A percentile compares a stretch with the other conserved stretches of the same genome.
phyloP scores from a whole-genome alignment of 1,140 invertebrate genomes.

The Asbolus verrucosus region DNA sequence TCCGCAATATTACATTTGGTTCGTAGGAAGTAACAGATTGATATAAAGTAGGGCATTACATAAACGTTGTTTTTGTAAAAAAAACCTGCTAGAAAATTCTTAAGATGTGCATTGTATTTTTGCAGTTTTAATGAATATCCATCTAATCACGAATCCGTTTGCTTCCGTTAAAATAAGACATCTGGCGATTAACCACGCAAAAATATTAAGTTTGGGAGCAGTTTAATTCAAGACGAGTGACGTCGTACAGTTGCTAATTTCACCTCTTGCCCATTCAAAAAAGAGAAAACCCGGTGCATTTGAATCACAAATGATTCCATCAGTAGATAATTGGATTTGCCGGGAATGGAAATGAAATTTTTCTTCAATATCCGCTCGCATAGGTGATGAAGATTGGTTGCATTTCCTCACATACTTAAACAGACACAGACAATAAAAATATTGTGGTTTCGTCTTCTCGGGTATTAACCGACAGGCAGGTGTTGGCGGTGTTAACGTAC shows the following conservation, averaged over 20 bases:
- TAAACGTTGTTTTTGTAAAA: neutral
- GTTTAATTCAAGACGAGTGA: no score
- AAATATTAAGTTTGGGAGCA: no score
- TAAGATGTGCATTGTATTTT: neutral
- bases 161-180: neutral
- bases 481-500: neutral
- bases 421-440: no score
- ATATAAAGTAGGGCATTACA: neutral
- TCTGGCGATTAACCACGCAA: no score
- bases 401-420: no score
- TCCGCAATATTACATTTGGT: conserved; percentile 9
- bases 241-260: no score
- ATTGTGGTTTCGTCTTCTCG: no score
- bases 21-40: neutral
- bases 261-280: conserved; percentile 1
- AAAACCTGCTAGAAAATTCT: neutral
- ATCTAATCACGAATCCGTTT: no score
- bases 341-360: neutral
- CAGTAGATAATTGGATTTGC: neutral
- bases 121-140: conserved; percentile 1
- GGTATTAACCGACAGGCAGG: neutral
- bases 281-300: conserved; percentile 21
- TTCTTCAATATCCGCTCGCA: conserved; percentile 10
- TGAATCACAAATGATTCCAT: conserved; percentile 5
- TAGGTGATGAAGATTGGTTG: conserved; percentile 1